Evolutionary conservation across 2,113 vertebrate species (phyloP).

Genomic region (Hystrix brachyura): DNA sequence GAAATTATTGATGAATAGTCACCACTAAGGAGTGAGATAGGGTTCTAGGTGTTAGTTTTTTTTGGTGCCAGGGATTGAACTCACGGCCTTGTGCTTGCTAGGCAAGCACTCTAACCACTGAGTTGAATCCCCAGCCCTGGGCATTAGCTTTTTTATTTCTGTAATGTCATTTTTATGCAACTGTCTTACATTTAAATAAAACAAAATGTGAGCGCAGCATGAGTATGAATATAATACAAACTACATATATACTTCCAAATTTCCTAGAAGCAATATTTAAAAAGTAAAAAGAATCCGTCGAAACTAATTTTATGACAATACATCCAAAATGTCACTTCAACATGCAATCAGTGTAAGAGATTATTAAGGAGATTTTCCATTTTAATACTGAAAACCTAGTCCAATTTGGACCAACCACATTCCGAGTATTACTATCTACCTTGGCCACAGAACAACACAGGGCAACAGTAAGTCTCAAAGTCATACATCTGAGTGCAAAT

Average conservation of each 20-base stretch:
- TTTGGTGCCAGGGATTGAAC: too few relatives aligned
- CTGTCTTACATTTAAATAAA: neutral
- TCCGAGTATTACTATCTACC: neutral
- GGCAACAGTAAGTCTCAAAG: neutral
- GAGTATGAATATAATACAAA: conserved; percentile 33
- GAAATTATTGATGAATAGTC: neutral
- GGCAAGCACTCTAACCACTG: too few relatives aligned
- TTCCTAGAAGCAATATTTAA: neutral
- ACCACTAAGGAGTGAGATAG: neutral
- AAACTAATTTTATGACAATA: conserved; percentile 46
- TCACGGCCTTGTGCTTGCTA: too few relatives aligned
- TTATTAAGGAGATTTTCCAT: neutral
- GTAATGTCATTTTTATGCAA: conserved; percentile 10
- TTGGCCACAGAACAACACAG: neutral
- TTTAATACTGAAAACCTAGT: neutral
- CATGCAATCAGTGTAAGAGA: neutral
- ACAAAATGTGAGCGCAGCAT: neutral
- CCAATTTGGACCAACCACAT: neutral
- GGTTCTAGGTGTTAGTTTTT: neutral
- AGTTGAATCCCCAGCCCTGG: too few relatives aligned
- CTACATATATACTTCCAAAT: neutral
- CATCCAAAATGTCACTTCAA: conserved; percentile 27
- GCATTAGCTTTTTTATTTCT: neutral
- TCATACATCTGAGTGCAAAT: neutral
- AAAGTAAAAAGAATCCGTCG: conserved; percentile 13